Conservation (phyloP, 2,888 invertebrate genomes). For the Leptogaster cylindrica region DNA sequence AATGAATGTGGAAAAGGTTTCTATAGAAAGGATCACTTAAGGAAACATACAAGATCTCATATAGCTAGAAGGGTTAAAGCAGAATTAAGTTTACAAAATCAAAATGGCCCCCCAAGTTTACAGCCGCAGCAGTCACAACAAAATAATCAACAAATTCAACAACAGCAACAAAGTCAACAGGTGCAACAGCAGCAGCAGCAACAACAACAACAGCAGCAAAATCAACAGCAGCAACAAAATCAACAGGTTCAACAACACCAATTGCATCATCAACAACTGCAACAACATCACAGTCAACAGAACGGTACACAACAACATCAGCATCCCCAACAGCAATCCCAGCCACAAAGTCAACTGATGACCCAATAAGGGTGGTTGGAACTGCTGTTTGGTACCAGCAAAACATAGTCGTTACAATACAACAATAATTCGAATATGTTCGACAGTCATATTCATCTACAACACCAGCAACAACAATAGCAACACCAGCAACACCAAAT, state of each 20-base stretch:
- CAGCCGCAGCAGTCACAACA: slow-evolving; percentile 54
- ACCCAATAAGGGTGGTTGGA: slow-evolving; percentile 50
- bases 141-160: slow-evolving; percentile 48
- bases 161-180: slow-evolving; percentile 53
- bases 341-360: slow-evolving; percentile 52
- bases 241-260: slow-evolving; percentile 47
- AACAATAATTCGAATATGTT: too few relatives aligned
- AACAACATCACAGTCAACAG: slow-evolving; percentile 53
- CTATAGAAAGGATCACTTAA: slow-evolving; percentile 84
- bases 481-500: too few relatives aligned
- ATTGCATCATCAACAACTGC: slow-evolving; percentile 51
- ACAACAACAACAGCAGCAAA: slow-evolving; percentile 61
- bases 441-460: too few relatives aligned
- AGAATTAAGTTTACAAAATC: slow-evolving; percentile 62
- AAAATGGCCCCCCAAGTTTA: slow-evolving; percentile 59
- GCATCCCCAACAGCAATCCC: slow-evolving; percentile 50
- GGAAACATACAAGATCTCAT: slow-evolving; percentile 84
- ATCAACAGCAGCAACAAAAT: slow-evolving; percentile 46
- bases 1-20: slow-evolving; percentile 87
- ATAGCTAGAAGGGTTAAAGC: slow-evolving; percentile 84
- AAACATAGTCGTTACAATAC: too few relatives aligned
- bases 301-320: slow-evolving; percentile 52
- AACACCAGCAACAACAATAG: too few relatives aligned
- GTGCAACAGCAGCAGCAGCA: slow-evolving; percentile 64
- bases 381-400: slow-evolving; percentile 14